A percentile compares a stretch with the other conserved stretches of the same genome.
phyloP scores from a whole-genome alignment of 2,888 invertebrate genomes.

The Macropis europaea region DNA sequence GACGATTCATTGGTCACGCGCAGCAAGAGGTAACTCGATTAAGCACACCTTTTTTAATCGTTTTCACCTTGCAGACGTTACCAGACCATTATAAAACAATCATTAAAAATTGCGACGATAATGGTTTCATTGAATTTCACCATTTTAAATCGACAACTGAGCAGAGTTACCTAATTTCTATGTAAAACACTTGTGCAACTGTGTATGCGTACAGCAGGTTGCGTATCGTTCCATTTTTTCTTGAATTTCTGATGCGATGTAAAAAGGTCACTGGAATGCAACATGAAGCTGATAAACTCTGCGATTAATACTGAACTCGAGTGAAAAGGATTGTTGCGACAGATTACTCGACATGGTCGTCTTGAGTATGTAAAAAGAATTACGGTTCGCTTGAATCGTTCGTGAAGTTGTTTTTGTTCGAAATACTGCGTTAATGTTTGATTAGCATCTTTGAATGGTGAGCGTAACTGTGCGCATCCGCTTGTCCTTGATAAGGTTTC shows the following conservation, averaged over 20 bases:
- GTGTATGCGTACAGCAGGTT: neutral
- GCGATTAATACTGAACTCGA: too few relatives aligned
- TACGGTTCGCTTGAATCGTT: too few relatives aligned
- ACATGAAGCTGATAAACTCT: neutral
- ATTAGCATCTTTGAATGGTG: neutral
- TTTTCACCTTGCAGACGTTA: conserved; percentile 14
- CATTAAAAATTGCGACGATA: neutral
- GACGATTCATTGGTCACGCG: conserved; percentile 51
- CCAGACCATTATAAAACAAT: neutral
- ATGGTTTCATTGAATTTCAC: neutral
- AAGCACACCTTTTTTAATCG: conserved; percentile 27
- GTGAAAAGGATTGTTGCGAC: too few relatives aligned
- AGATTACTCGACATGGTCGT: too few relatives aligned
- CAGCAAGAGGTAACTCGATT: conserved; percentile 38
- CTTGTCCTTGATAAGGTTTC: neutral
- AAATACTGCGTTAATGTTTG: too few relatives aligned
- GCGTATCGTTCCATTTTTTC: neutral
- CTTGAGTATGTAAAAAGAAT: too few relatives aligned
- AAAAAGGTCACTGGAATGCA: neutral
- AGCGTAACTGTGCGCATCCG: neutral
- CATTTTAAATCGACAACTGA: neutral
- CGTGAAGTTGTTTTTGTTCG: too few relatives aligned
- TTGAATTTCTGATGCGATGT: neutral
- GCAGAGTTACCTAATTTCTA: neutral
- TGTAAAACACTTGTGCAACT: neutral